Base-by-base conservation (phyloP, 2,797 vertebrate species). In the Muraenolepis orangiensis region DNA sequence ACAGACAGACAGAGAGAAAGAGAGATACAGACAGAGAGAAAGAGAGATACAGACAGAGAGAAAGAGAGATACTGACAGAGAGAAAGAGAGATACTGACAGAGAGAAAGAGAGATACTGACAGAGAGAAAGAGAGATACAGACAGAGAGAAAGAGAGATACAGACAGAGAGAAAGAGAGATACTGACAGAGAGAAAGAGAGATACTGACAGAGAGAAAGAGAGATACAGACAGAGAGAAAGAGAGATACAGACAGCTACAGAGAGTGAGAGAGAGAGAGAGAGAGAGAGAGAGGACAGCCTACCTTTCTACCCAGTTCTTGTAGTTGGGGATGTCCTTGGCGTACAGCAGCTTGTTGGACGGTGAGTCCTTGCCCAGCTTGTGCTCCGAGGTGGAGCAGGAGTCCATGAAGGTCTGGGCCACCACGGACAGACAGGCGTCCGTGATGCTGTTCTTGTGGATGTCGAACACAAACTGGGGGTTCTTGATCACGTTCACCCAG, bases 361-460 rank as follows among this genome's bases (percentile, higher is more conserved):
- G 98, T 0, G 98, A 99, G 89, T 99, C 98, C 91, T 99, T 99
- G 90, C 98, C 98, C 85, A 99, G 94, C 85, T 98, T 98, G 88
- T 99, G 98, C 89, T 99, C 98, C 0, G 98, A 99, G 1, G 98
- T 99, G 74, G 98, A 99, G 91, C 98, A 99, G 71, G 98, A 99
- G 93, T 99, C 98, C 98, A 99, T 98, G 93, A 99, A 99, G 79
- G 98, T 99, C 94, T 99, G 98, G 72, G 98, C 98, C 91, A 99
- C 98, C 91, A 99, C 98, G 0, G 97, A 99, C 87, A 99, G 91
- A 88, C 98, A 99, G 80, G 98, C 98, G 5, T 99, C 98, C 6
- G 98, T 99, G 81, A 99, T 99, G 92, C 98, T 98, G 94, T 96
- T 99, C 95, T 99, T 99, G 90, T 99, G 98, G 90, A 99, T 98